Percentiles rank a stretch among this genome's conserved stretches.
phyloP scores from a whole-genome alignment of 2,797 vertebrate genomes.

The Sebastes hopkinsi region DNA sequence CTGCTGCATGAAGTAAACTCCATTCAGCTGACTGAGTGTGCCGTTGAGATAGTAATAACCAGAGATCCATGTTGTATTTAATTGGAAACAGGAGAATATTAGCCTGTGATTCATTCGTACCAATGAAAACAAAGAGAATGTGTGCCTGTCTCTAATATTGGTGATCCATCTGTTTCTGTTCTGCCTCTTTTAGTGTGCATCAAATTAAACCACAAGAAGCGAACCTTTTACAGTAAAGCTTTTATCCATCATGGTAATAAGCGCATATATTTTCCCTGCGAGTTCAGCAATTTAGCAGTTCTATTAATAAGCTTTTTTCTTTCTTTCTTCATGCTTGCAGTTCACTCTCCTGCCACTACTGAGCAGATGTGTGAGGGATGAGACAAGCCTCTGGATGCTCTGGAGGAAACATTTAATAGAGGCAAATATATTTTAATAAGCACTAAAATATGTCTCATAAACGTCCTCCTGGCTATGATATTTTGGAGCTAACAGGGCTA shows the following conservation, averaged over 20 bases:
- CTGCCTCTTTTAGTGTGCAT: background rate
- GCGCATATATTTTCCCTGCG: background rate
- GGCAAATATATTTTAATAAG: conserved; percentile 44
- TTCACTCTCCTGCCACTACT: conserved; percentile 9
- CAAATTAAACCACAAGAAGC: conserved; percentile 12
- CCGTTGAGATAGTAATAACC: background rate
- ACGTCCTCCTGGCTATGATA: conserved; percentile 25
- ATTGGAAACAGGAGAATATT: conserved; percentile 14
- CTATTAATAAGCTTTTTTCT: background rate
- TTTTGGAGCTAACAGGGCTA: background rate
- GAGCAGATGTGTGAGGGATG: conserved; percentile 32
- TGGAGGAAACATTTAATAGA: conserved; percentile 63
- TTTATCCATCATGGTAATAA: conserved; percentile 15
- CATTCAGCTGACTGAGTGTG: background rate
- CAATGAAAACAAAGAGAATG: conserved; percentile 8
- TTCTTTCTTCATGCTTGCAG: background rate
- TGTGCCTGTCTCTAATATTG: background rate
- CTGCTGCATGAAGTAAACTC: background rate
- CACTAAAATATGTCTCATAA: conserved; percentile 50
- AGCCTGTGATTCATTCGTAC: background rate
- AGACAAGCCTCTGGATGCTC: conserved; percentile 44
- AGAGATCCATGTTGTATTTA: background rate
- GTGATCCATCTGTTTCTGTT: background rate
- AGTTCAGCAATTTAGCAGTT: conserved; percentile 11
- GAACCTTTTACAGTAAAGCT: background rate